These are phyloP conservation scores for Helicorthomorpha holstii DNA, from an alignment of 1,140 invertebrate genomes.

Conservation along the genomic window DNA sequence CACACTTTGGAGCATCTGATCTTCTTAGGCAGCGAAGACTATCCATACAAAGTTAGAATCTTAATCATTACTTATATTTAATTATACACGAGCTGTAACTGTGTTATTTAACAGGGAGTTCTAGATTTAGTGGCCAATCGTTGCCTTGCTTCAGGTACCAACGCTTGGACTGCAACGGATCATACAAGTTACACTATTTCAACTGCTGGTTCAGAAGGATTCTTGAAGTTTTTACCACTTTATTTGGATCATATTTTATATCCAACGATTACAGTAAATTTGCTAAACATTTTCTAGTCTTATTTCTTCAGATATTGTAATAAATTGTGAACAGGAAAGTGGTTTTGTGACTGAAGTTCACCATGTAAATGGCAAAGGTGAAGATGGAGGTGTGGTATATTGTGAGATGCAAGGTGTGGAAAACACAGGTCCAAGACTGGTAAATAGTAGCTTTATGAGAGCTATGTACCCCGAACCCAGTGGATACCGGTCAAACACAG, in stretches of 20 bases:
- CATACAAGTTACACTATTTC: slow-evolving; percentile 77
- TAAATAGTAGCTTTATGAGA: slow-evolving; percentile 39
- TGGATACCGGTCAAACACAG: slow-evolving; percentile 68
- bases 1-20: slow-evolving; percentile 85
- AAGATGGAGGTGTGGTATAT: slow-evolving; percentile 82
- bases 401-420: slow-evolving; percentile 80
- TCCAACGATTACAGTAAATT: slow-evolving; percentile 54
- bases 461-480: slow-evolving; percentile 58
- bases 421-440: slow-evolving; percentile 51
- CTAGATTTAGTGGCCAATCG: slow-evolving; percentile 73
- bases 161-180: slow-evolving; percentile 62
- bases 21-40: slow-evolving; percentile 75
- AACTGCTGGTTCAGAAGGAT: slow-evolving; percentile 70
- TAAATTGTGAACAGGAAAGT: slow-evolving; percentile 37
- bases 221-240: slow-evolving; percentile 70
- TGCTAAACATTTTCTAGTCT: not conserved
- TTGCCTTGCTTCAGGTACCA: slow-evolving; percentile 75
- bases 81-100: too few species aligned
- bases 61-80: too few species aligned
- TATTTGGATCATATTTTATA: slow-evolving; percentile 79
- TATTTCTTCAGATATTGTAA: not conserved
- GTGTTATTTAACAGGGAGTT: slow-evolving; percentile 41
- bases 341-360: slow-evolving; percentile 79
- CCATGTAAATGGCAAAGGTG: slow-evolving; percentile 68
- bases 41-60: slow-evolving; percentile 49